Evolutionary conservation across 2,797 vertebrate genomes (phyloP), one percentile per base, ranked within the genome.

Genomic region (Cynopterus sphinx): DNA sequence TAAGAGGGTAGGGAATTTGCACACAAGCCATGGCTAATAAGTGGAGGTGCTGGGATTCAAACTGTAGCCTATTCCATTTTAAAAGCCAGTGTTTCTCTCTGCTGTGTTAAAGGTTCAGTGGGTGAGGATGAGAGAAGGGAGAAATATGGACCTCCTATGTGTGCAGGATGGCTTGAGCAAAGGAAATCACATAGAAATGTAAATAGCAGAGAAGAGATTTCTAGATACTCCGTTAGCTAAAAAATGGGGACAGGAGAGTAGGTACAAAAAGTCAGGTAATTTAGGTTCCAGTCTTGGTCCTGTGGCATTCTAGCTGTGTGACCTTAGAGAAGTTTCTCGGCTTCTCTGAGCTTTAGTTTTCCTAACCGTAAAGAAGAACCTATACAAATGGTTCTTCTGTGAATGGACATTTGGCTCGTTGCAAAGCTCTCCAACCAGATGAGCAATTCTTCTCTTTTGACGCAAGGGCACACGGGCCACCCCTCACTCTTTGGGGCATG

Each of bases 381-480:
- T 49, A 22, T 41, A 39, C 28, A 33, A 16, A 12, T n/a, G 22
- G 15, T 16, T 49, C 46, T 49, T 49, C 49, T 49, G 16, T 39
- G n/a, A 33, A n/a, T 4, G 39, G 67, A 22, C 2, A 0, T 2
- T 8, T 57, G 61, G n/a, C 19, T 19, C 5, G 1, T 19, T 8
- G 59, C 41, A 15, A 10, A 65, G 57, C 12, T 51, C 28, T 49
- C 16, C 6, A 16, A 46, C 31, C 5, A 5, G 36, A 33, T 1
- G 31, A 84, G 41, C 6, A 7, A 5, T 51, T 41, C 26, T 43
- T 24, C 67, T 15, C 3, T 49, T 24, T 8, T 46, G 24, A 31
- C n/a, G 3, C 2, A 4, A 4, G 65, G 11, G 21, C 39, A n/a
- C 7, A 11, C 0, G 1, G 81, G 49, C 10, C 33, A n/a, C 11